Percentiles rank a stretch among this genome's conserved stretches.
These are phyloP conservation scores for Clarias batrachus DNA, from an alignment of 2,113 vertebrate species.

Conservation along the genomic window DNA sequence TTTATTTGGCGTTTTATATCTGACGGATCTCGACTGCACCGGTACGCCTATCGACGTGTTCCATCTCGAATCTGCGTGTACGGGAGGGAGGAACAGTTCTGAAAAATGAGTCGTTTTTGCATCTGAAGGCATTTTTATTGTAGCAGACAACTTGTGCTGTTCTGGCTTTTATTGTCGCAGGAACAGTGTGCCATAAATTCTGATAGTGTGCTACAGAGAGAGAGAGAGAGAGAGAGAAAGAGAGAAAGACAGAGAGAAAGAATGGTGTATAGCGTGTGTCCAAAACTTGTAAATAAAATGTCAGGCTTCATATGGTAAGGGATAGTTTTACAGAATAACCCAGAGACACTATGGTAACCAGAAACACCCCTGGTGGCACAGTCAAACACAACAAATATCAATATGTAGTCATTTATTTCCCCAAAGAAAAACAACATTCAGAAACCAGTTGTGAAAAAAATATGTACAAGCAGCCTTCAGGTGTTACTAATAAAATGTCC, in stretches of 20 bases:
- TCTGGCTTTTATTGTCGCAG: neutral
- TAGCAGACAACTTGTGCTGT: neutral
- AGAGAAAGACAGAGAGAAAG: neutral
- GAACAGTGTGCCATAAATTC: neutral
- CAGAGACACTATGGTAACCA: neutral
- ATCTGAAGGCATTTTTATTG: neutral
- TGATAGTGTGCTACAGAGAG: neutral
- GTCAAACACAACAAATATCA: no score
- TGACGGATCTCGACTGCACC: neutral
- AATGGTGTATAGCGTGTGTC: no score
- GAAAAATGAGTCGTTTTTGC: neutral
- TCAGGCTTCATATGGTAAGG: neutral
- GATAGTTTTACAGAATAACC: neutral
- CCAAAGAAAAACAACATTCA: no score
- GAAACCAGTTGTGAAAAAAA: neutral
- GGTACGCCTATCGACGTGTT: neutral
- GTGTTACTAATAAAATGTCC: neutral
- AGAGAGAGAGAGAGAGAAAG: neutral
- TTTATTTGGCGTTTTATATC: neutral
- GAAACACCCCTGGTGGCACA: neutral
- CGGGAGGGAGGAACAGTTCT: neutral
- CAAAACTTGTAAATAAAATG: neutral
- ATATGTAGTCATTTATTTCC: no score
- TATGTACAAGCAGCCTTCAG: neutral
- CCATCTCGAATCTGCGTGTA: neutral